These are phyloP conservation scores for Virgularia gustaviana DNA, from an alignment of 92 coral and sea anemone species.

Conservation along the genomic window DNA sequence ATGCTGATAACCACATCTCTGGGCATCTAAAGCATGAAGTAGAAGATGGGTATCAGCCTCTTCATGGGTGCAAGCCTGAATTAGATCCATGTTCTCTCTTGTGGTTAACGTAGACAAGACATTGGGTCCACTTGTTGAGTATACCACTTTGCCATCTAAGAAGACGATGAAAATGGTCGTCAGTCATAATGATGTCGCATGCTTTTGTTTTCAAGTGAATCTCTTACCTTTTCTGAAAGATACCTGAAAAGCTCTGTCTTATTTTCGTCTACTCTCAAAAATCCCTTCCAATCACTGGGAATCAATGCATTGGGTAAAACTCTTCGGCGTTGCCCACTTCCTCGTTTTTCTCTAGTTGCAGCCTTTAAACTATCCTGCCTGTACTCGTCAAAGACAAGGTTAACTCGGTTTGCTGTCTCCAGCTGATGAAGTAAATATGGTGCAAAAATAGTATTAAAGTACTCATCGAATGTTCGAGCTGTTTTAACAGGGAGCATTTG, in stretches of 20 bases:
- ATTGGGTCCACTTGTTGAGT: slow-evolving; percentile 47
- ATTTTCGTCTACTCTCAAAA: slow-evolving; percentile 55
- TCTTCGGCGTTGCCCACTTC: slow-evolving; percentile 59
- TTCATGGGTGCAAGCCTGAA: slow-evolving; percentile 49
- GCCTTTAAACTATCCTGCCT: slow-evolving; percentile 52
- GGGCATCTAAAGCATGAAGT: slow-evolving; percentile 49
- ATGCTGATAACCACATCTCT: slow-evolving; percentile 15
- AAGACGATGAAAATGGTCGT: slow-evolving; percentile 18
- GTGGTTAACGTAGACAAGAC: background rate
- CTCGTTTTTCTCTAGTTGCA: slow-evolving; percentile 54
- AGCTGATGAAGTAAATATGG: slow-evolving; percentile 56
- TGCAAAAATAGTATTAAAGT: slow-evolving; percentile 39
- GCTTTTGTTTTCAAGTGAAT: slow-evolving; percentile 5
- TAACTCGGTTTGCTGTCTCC: slow-evolving; percentile 49
- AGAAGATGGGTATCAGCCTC: slow-evolving; percentile 56
- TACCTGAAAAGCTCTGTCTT: slow-evolving; percentile 58
- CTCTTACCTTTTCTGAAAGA: slow-evolving; percentile 32
- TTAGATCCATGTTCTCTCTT: slow-evolving; percentile 12
- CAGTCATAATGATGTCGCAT: slow-evolving; percentile 11
- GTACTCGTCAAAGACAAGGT: slow-evolving; percentile 57
- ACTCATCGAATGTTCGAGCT: slow-evolving; percentile 53
- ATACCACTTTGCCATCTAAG: slow-evolving; percentile 58
- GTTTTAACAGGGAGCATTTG: slow-evolving; percentile 54
- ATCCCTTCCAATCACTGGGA: slow-evolving; percentile 64
- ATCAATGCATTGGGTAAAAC: slow-evolving; percentile 43